These are phyloP conservation scores for Anas flavirostris DNA, from an alignment of 2,797 vertebrate genomes.

Conservation along the genomic window DNA sequence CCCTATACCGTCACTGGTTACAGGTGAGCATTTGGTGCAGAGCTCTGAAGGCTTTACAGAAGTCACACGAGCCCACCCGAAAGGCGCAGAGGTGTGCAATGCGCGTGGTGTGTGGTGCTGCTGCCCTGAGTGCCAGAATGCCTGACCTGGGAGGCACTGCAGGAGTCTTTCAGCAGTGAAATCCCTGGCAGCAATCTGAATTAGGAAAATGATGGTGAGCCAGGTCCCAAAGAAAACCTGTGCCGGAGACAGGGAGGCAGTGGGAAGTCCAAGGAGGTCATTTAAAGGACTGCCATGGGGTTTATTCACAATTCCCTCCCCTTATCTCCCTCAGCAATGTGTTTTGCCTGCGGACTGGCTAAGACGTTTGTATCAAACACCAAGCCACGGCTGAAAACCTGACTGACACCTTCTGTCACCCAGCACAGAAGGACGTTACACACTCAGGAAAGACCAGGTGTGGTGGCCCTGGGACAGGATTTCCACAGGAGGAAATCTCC, in stretches of 20 bases:
- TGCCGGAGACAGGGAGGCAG: not conserved
- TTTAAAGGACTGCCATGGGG: not conserved
- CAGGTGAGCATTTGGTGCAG: not conserved
- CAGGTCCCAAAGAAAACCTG: not conserved
- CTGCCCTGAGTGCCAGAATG: not conserved
- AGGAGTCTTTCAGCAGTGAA: not conserved
- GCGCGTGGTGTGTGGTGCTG: rapidly evolving
- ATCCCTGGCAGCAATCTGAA: not conserved
- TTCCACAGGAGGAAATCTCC: not conserved
- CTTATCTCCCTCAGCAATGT: not conserved
- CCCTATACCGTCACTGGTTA: not conserved
- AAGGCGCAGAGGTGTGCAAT: not conserved
- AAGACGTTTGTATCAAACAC: not conserved
- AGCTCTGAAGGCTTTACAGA: not conserved
- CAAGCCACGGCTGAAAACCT: not conserved
- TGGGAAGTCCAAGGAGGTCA: not conserved
- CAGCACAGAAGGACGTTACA: not conserved
- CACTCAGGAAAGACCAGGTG: not conserved
- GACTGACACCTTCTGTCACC: not conserved
- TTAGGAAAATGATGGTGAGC: not conserved
- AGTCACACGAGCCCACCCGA: not conserved
- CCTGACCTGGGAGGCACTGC: not conserved
- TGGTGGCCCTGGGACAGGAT: not conserved
- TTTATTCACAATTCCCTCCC: not conserved
- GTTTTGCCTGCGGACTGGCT: not conserved